A percentile compares a stretch with the other conserved stretches of the same genome.
Evolutionary conservation across 2,888 invertebrate species (phyloP).

Genomic region (Schizaphis graminum): DNA sequence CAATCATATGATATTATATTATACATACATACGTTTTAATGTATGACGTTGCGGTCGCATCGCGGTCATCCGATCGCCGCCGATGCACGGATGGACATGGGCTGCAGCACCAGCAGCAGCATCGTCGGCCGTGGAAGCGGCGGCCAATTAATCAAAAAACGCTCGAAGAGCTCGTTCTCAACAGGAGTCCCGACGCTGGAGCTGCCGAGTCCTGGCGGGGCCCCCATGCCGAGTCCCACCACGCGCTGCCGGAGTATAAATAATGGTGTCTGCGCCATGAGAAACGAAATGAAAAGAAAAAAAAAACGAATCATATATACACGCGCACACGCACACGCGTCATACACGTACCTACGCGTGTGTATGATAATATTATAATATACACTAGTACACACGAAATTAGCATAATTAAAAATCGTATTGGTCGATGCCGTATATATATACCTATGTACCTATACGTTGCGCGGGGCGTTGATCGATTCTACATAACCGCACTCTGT

Average conservation of each 20-base stretch:
- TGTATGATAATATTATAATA: slow-evolving; percentile 19
- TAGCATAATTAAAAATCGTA: slow-evolving; percentile 60
- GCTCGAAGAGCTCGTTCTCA: slow-evolving; percentile 61
- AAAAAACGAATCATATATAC: slow-evolving; percentile 3
- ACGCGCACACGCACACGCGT: neutral
- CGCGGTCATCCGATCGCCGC: neutral
- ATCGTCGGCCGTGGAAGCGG: slow-evolving; percentile 42
- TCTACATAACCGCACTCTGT: neutral
- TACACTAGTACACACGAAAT: slow-evolving; percentile 1
- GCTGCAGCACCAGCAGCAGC: neutral
- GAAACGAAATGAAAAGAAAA: slow-evolving; percentile 52
- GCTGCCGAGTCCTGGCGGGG: slow-evolving; percentile 61
- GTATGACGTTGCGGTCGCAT: slow-evolving; percentile 3
- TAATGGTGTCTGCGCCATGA: slow-evolving; percentile 63
- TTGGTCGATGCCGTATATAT: neutral
- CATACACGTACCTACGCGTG: neutral
- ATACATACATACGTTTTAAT: slow-evolving; percentile 10
- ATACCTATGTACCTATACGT: neutral
- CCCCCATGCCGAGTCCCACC: slow-evolving; percentile 52
- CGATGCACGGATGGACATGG: slow-evolving; percentile 21
- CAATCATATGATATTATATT: neutral
- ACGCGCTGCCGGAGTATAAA: slow-evolving; percentile 46
- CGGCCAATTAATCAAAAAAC: slow-evolving; percentile 64
- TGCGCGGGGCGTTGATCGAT: slow-evolving; percentile 28
- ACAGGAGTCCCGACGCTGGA: slow-evolving; percentile 64